A percentile compares a stretch with the other conserved stretches of the same genome.
Evolutionary conservation across 2,113 vertebrate species (phyloP).

Genomic region (Thymallus thymallus): DNA sequence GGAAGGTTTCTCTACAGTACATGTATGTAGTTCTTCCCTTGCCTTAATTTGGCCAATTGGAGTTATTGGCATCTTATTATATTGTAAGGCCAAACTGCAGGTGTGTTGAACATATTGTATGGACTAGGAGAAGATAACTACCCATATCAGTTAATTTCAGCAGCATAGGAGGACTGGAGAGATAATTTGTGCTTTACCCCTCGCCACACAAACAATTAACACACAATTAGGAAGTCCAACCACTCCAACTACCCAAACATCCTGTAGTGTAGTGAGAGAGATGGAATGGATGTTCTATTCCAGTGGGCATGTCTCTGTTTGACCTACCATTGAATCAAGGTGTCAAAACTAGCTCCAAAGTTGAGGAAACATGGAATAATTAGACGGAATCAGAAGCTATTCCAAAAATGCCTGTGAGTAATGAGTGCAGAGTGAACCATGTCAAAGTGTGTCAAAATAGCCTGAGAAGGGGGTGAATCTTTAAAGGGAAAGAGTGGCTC

Average conservation of each 20-base stretch:
- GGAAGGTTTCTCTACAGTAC: too few relatives aligned
- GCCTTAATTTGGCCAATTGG: too few relatives aligned
- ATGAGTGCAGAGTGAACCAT: slow-evolving; percentile 1
- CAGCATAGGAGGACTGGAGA: too few relatives aligned
- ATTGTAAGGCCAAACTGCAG: too few relatives aligned
- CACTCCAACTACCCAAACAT: neutral
- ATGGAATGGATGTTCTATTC: slow-evolving; percentile 11
- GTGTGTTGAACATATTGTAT: too few relatives aligned
- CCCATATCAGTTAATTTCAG: too few relatives aligned
- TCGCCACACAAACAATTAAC: neutral
- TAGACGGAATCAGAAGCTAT: slow-evolving; percentile 34
- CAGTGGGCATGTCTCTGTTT: slow-evolving; percentile 47
- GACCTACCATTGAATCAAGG: slow-evolving; percentile 58
- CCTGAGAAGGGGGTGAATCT: slow-evolving; percentile 12
- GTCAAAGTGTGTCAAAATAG: slow-evolving; percentile 27
- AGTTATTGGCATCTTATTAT: too few relatives aligned
- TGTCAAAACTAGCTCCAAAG: slow-evolving; percentile 47
- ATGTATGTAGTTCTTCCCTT: too few relatives aligned
- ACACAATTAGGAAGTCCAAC: neutral
- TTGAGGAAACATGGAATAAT: slow-evolving; percentile 49
- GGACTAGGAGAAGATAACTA: too few relatives aligned
- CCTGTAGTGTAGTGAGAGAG: neutral
- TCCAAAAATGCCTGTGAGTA: slow-evolving; percentile 56
- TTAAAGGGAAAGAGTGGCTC: slow-evolving; percentile 33
- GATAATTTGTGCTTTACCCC: too few relatives aligned